phyloP scores from a whole-genome alignment of 2,888 invertebrate genomes.

The Epinotia demarniana region DNA sequence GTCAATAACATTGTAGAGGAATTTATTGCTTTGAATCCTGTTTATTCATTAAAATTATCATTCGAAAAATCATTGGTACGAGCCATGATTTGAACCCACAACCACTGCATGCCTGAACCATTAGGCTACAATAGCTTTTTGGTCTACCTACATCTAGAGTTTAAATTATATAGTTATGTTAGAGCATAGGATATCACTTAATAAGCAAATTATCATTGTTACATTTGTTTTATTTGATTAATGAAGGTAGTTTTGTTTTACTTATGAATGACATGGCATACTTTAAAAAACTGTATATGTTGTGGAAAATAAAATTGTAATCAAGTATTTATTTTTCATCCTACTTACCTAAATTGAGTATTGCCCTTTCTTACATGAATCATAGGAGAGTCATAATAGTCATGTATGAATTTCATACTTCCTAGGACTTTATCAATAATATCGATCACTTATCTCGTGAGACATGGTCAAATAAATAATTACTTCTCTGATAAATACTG shows the following conservation, averaged over 20 bases:
- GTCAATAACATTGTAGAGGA: not conserved
- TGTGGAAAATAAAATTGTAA: not conserved
- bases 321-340: not conserved
- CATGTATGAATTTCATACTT: not conserved
- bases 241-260: slow-evolving; percentile 21
- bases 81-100: too few relatives aligned
- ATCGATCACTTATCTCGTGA: slow-evolving; percentile 47
- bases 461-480: slow-evolving; percentile 66
- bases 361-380: slow-evolving; percentile 3
- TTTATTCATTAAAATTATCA: too few relatives aligned
- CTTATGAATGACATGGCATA: not conserved
- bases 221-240: not conserved
- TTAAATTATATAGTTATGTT: too few relatives aligned
- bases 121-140: too few relatives aligned
- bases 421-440: not conserved
- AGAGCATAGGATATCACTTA: not conserved
- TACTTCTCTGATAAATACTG: slow-evolving; percentile 91
- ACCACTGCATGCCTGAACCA: too few relatives aligned
- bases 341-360: not conserved
- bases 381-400: not conserved
- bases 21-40: not conserved
- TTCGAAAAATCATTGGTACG: too few relatives aligned
- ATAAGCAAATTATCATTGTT: not conserved
- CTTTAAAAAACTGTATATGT: not conserved
- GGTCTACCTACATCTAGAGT: too few relatives aligned